Base-by-base conservation (phyloP, 2,797 vertebrate species). In the Linurgus olivaceus region DNA sequence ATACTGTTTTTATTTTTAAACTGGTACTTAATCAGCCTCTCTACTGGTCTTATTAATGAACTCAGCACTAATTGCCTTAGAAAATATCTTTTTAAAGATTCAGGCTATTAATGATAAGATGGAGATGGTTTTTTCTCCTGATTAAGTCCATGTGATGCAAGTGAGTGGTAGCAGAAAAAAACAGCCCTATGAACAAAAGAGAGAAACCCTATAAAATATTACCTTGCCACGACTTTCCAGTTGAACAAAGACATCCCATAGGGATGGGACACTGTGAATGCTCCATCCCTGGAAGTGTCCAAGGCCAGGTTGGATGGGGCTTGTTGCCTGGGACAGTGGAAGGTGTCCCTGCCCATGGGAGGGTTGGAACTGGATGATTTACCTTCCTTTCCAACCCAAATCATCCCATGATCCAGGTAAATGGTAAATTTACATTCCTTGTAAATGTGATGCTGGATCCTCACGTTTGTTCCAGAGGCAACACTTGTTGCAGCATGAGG, bases 1-100 rank as follows among this genome's bases (percentile, higher is more conserved):
- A 89, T 11, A 17, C 13, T 57, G 73, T 5, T 90, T 88, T 93
- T 91, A 94, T 96, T 96, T 95, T 96, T 84, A 95, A 94, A 86
- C 63, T 76, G 35, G 63, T 45, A 77, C 77, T 92, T 94, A 90
- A 95, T 95, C 90, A 96, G 86, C 25, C 80, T 70, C 80, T 93
- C 68, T 79, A 92, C 45, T 93, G 55, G 31, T 26, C 75, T 93
- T 86, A 92, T 74, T 92, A 94, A 89, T 89, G 58, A 75, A 67
- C 48, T 92, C 74, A 62, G 68, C 20, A n/a, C 75, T 91, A 90
- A 93, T 62, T 88, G 66, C 75, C 72, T 89, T 79, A 74, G 67
- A 93, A 93, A 94, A 61, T 61, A 67, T 54, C 48, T 80, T 94
- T 65, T 50, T 82, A 86, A 95, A 93, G 81, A 95, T 67, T 33